A percentile compares a stretch with the other conserved stretches of the same genome.
These are phyloP conservation scores for Myiozetetes cayanensis DNA, from an alignment of 2,113 vertebrate species.

Conservation along the genomic window DNA sequence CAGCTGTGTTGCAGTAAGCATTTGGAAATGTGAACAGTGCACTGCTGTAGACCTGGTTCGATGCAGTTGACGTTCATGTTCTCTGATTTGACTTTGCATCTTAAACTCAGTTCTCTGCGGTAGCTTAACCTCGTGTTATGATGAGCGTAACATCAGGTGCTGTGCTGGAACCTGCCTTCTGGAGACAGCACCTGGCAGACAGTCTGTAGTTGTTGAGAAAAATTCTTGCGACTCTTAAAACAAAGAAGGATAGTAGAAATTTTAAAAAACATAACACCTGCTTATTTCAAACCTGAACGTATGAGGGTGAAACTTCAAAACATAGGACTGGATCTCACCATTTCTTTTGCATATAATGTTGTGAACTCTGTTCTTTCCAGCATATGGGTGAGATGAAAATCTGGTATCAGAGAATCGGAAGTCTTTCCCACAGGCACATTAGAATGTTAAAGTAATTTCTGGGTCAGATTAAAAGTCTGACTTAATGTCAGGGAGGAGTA, in stretches of 20 bases:
- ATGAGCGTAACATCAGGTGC: background rate
- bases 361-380: background rate
- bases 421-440: background rate
- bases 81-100: background rate
- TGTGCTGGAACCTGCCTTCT: background rate
- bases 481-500: background rate
- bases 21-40: background rate
- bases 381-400: background rate
- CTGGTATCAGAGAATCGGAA: background rate
- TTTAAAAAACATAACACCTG: rapidly evolving
- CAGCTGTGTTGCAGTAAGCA: rapidly evolving
- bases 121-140: rapidly evolving
- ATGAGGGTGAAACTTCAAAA: background rate
- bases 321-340: background rate
- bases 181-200: background rate
- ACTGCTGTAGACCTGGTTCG: background rate
- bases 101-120: background rate
- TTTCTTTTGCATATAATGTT: background rate
- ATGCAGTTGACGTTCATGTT: rapidly evolving
- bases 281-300: background rate
- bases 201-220: background rate
- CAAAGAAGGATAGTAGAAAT: background rate
- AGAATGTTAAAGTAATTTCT: background rate
- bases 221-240: background rate
- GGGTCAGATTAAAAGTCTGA: background rate